Evolutionary conservation across 2,888 invertebrate genomes (phyloP).

Genomic region (Aleiodes testaceus): DNA sequence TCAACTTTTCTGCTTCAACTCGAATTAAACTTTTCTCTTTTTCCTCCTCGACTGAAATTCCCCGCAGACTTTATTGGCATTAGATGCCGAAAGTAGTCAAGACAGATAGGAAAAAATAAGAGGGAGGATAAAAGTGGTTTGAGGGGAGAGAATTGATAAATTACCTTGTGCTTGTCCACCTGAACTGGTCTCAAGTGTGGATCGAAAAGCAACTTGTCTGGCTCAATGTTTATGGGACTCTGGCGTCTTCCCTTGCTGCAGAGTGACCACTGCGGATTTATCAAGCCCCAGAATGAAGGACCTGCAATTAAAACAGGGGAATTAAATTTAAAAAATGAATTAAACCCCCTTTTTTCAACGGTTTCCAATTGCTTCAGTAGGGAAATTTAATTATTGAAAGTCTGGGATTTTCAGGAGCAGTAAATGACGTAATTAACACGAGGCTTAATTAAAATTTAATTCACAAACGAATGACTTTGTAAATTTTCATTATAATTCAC

Average conservation of each 20-base stretch:
- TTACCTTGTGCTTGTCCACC: constrained; percentile 95
- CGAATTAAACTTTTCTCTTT: constrained; percentile 41
- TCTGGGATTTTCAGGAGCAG: no score
- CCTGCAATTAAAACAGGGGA: constrained; percentile 76
- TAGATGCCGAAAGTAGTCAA: not conserved
- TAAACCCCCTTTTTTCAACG: not conserved
- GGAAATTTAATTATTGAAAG: no score
- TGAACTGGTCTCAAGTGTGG: constrained; percentile 93
- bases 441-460: no score
- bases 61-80: constrained; percentile 36
- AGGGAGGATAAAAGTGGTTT: constrained; percentile 28
- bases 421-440: no score
- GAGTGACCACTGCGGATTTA: constrained; percentile 98
- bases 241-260: constrained; percentile 97
- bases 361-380: not conserved
- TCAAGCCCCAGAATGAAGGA: constrained; percentile 98
- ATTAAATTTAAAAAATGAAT: no score
- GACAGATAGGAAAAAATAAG: constrained; percentile 31
- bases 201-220: constrained; percentile 94
- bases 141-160: constrained; percentile 57
- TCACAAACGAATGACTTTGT: no score
- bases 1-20: constrained; percentile 39
- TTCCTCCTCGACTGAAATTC: constrained; percentile 37
- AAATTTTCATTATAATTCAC: not conserved
- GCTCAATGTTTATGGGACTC: constrained; percentile 98